Base-by-base conservation (phyloP, 2,888 invertebrate species). In the Thyatira batis region DNA sequence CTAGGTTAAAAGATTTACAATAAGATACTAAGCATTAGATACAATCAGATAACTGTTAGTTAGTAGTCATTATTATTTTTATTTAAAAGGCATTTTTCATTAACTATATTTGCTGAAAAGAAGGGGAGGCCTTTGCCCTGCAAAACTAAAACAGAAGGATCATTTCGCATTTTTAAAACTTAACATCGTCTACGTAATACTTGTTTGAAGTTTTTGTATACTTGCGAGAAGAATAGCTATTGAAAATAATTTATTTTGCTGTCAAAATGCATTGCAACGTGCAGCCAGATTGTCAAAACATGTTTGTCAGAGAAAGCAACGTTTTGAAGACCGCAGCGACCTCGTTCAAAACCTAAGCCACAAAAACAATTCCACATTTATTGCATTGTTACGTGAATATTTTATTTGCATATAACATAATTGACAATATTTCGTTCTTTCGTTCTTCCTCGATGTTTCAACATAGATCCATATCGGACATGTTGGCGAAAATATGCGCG, bases 311-410 rank as follows among this genome's bases (percentile, higher is more conserved):
- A 48, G 60, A 63, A 59, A 62, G 57, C 59, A 55, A 58, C 55
- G 50, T 50, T 54, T 54, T 57, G 55, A 28, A 49, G 55, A 55
- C 57, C 57, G 54, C 49, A 57, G 49, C 57, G 54, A 53, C 57
- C 52, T 49, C 49, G 53, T 53, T 51, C 28, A 53, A 51, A 57
- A 57, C 39, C 53, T 50, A 23, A 51, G 57, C 43, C 43, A 43
- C 13, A 23, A 25, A 46, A 46, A 17, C 3, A 25, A 20, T 69
- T 50, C 46, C 48, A 64, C 67, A 60, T 70, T 56, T 61, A 63
- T 58, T 45, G n/a, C 57, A 8, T 50, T 52, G 51, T 69, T 60
- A 67, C 55, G 56, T 64, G 45, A 25, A 23, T 20, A 27, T 27
- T 23, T 44, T 51, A 21, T 21, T 45, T 50, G 25, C 20, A 48